Evolutionary conservation across 2,113 vertebrate species (phyloP).

Genomic region (Diadophis punctatus): DNA sequence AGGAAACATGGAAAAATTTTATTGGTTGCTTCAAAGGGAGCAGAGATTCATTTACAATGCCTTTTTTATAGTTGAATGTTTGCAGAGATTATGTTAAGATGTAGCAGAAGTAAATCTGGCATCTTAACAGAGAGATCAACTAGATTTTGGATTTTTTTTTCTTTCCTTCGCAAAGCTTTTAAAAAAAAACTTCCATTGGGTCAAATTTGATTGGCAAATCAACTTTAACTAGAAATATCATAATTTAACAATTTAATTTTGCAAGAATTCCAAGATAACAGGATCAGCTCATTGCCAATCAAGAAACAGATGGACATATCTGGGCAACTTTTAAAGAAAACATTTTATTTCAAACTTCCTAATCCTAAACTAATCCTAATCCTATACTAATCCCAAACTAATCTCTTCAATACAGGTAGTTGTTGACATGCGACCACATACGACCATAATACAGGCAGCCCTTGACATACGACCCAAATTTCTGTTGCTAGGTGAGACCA

Average conservation of each 20-base stretch:
- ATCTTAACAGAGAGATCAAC: slow-evolving; percentile 7
- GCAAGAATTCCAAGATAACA: background rate
- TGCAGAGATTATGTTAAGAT: background rate
- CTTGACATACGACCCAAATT: no score
- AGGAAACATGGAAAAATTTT: background rate
- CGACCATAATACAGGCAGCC: no score
- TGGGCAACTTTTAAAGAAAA: background rate
- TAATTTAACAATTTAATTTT: background rate
- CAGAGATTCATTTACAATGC: background rate
- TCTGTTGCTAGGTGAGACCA: no score
- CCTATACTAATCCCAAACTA: background rate
- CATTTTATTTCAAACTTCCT: background rate
- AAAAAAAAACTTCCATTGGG: background rate
- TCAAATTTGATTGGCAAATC: background rate
- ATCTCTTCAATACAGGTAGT: background rate
- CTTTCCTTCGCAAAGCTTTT: background rate
- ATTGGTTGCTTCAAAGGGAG: background rate
- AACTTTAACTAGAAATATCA: background rate
- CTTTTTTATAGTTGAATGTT: background rate
- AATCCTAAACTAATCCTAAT: no score
- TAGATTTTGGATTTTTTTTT: background rate
- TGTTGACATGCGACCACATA: no score
- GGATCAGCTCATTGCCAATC: background rate
- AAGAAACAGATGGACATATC: background rate
- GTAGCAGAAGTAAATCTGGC: background rate